These are phyloP conservation scores for Lasioglossum calceatum DNA, from an alignment of 2,888 invertebrate genomes.

Conservation along the genomic window DNA sequence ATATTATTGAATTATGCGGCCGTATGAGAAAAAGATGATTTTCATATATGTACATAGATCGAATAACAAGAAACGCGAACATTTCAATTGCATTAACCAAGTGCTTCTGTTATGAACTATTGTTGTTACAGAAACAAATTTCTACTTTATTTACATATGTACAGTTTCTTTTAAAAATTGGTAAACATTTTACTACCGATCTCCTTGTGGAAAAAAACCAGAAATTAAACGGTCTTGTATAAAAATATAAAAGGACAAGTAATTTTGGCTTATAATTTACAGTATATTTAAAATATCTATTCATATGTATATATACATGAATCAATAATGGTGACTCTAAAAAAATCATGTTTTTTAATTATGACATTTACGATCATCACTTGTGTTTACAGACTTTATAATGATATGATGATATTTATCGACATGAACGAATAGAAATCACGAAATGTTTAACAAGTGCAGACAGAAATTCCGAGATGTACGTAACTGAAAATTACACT, in stretches of 20 bases:
- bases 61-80: not conserved
- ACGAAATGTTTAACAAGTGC: too few species aligned
- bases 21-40: constrained; percentile 1
- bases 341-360: not conserved
- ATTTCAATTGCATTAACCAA: not conserved
- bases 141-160: constrained; percentile 51
- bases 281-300: constrained; percentile 11
- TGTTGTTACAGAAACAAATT: constrained; percentile 36
- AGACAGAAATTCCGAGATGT: not conserved
- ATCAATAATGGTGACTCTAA: not conserved
- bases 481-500: not conserved
- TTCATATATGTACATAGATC: not conserved
- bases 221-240: constrained; percentile 16
- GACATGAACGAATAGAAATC: not conserved
- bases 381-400: not conserved
- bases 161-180: constrained; percentile 22
- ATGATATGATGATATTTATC: not conserved
- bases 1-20: not conserved
- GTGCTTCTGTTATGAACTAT: constrained; percentile 6
- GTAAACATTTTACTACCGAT: constrained; percentile 13
- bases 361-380: not conserved
- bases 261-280: constrained; percentile 8
- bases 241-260: constrained; percentile 13
- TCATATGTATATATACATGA: not conserved
- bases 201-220: not conserved